A percentile compares a stretch with the other conserved stretches of the same genome.
Conservation (phyloP, 2,113 vertebrate species). For the Limnothrissa miodon region DNA sequence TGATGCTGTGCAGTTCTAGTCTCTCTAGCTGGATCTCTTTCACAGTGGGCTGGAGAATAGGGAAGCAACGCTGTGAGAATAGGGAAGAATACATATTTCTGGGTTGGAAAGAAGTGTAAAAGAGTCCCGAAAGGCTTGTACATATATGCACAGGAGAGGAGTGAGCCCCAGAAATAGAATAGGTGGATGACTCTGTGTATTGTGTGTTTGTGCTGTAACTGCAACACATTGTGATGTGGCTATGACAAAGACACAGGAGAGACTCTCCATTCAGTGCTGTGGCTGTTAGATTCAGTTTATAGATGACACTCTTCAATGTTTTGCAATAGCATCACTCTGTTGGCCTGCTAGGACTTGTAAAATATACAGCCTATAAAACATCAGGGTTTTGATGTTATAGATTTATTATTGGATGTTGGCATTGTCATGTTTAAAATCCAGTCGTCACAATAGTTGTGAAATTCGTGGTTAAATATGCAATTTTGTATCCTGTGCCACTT, state of each 20-base stretch:
- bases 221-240: constrained; percentile 38
- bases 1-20: constrained; percentile 45
- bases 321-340: constrained; percentile 8
- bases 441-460: not conserved
- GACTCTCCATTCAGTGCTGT: constrained; percentile 35
- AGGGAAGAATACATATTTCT: not conserved
- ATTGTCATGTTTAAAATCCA: not conserved
- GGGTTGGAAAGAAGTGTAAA: constrained; percentile 23
- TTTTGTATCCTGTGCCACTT: not conserved
- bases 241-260: constrained; percentile 45
- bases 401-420: not conserved
- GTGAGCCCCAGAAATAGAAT: not conserved
- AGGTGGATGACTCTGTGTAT: constrained; percentile 8
- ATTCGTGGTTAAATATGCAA: not conserved
- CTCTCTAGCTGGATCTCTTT: constrained; percentile 29
- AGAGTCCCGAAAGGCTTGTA: not conserved
- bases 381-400: not conserved
- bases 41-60: constrained; percentile 34
- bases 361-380: not conserved
- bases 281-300: constrained; percentile 47
- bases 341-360: not conserved
- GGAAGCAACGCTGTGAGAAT: constrained; percentile 25
- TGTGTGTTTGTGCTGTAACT: constrained; percentile 33
- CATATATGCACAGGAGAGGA: not conserved
- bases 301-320: constrained; percentile 35